Conservation (phyloP, 2,888 invertebrate species). For the Tholera decimalis region DNA sequence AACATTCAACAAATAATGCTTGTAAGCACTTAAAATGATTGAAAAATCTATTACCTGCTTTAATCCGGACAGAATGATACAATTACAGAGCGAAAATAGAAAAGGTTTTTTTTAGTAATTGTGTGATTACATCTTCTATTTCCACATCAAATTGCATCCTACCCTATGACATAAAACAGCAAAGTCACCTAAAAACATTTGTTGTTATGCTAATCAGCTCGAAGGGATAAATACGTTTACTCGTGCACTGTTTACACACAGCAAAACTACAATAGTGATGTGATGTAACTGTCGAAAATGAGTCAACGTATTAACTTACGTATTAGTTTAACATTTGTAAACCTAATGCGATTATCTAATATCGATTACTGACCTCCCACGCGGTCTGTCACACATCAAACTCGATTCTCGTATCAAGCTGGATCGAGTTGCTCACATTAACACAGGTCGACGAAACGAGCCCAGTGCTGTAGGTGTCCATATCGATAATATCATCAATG, state of each 20-base stretch:
- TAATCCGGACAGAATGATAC: no score
- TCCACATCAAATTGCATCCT: conserved; percentile 8
- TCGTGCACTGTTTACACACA: conserved; percentile 46
- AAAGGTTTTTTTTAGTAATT: no score
- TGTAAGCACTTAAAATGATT: no score
- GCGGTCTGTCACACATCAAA: conserved; percentile 79
- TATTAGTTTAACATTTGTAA: conserved; percentile 82
- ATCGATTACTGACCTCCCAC: conserved; percentile 85
- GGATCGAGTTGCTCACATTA: conserved; percentile 63
- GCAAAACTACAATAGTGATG: conserved; percentile 51
- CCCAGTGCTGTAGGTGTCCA: conserved; percentile 72
- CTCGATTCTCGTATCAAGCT: conserved; percentile 59
- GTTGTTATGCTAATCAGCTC: conserved; percentile 43
- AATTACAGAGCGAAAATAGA: no score
- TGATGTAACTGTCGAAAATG: conserved; percentile 77
- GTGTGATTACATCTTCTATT: no score
- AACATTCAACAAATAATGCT: no score
- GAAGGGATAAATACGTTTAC: conserved; percentile 40
- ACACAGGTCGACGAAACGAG: conserved; percentile 67
- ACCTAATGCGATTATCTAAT: conserved; percentile 87
- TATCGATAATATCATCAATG: conserved; percentile 73
- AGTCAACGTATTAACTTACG: conserved; percentile 80
- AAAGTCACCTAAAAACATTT: conserved; percentile 23
- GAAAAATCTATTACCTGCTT: no score
- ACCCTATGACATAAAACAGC: conserved; percentile 2